phyloP scores from a whole-genome alignment of 2,113 vertebrate species.

The Coryphaenoides rupestris region DNA sequence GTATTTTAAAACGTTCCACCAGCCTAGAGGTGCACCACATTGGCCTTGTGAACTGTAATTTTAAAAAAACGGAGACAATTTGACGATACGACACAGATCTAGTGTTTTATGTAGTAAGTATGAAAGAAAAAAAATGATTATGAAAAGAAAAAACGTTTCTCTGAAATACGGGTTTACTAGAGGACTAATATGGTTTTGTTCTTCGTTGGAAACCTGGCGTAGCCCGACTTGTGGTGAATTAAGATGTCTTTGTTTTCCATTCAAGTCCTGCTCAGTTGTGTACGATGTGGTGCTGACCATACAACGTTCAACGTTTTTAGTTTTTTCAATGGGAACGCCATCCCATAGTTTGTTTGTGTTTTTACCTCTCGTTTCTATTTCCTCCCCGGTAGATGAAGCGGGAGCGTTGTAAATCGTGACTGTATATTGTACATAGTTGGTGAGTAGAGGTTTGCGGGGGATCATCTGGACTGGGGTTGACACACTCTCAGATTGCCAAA shows the following conservation, averaged over 20 bases:
- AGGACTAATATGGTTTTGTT: slow-evolving; percentile 67
- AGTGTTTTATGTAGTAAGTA: slow-evolving; percentile 46
- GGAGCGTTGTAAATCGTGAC: slow-evolving; percentile 64
- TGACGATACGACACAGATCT: slow-evolving; percentile 45
- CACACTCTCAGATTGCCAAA: slow-evolving; percentile 18
- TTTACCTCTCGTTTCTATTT: slow-evolving; percentile 59
- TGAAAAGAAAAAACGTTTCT: slow-evolving; percentile 53
- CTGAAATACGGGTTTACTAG: slow-evolving; percentile 74
- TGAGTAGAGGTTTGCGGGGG: slow-evolving; percentile 37
- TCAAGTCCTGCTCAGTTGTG: slow-evolving; percentile 28
- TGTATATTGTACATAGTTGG: slow-evolving; percentile 52
- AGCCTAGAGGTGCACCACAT: slow-evolving; percentile 77
- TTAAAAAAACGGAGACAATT: slow-evolving; percentile 62
- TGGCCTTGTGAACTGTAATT: slow-evolving; percentile 78
- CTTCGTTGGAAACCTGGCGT: slow-evolving; percentile 59
- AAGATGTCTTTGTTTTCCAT: slow-evolving; percentile 14
- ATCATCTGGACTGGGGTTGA: not conserved
- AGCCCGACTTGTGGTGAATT: slow-evolving; percentile 29
- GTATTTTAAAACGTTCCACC: slow-evolving; percentile 49
- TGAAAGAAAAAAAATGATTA: slow-evolving; percentile 23
- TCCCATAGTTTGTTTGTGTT: slow-evolving; percentile 39
- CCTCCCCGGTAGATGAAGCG: slow-evolving; percentile 51
- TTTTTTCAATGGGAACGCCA: slow-evolving; percentile 45
- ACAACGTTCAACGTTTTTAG: slow-evolving; percentile 21
- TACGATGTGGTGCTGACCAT: slow-evolving; percentile 40